These are phyloP conservation scores for Octodonta nipae DNA, from an alignment of 2,888 invertebrate genomes.

Conservation along the genomic window DNA sequence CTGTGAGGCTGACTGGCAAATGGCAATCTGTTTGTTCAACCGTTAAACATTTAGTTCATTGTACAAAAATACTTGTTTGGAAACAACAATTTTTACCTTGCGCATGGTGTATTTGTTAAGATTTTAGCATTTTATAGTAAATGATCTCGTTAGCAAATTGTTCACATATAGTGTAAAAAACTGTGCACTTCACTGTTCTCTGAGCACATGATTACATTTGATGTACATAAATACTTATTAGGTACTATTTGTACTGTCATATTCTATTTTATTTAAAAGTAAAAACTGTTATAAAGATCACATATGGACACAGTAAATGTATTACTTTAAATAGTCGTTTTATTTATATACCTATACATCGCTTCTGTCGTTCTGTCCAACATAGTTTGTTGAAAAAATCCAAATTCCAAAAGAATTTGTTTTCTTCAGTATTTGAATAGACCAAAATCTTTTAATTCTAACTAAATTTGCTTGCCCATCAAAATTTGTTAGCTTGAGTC, in stretches of 20 bases:
- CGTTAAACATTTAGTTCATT: no score
- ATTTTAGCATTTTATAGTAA: conserved; percentile 25
- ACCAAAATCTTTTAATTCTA: no score
- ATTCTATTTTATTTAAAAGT: conserved; percentile 24
- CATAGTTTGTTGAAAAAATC: no score
- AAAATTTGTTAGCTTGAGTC: no score
- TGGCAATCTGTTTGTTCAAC: no score
- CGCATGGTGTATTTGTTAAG: conserved; percentile 22
- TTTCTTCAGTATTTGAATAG: no score
- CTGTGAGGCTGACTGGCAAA: no score
- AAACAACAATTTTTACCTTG: conserved; percentile 17
- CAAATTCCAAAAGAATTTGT: no score
- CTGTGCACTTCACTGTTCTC: conserved; percentile 19
- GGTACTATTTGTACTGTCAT: conserved; percentile 26
- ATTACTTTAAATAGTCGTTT: conserved; percentile 9
- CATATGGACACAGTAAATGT: conserved; percentile 21
- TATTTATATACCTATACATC: no score
- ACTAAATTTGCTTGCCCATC: no score
- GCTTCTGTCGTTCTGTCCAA: no score
- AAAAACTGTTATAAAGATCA: conserved; percentile 16
- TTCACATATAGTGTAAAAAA: conserved; percentile 19
- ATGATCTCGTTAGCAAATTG: conserved; percentile 29
- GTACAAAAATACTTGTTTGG: no score
- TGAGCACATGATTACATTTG: conserved; percentile 19
- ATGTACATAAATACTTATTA: conserved; percentile 23